Percentiles rank a stretch among this genome's conserved stretches.
Conservation (phyloP, 35 echinoderm and acorn worm genomes). For the Ptychodera flava region DNA sequence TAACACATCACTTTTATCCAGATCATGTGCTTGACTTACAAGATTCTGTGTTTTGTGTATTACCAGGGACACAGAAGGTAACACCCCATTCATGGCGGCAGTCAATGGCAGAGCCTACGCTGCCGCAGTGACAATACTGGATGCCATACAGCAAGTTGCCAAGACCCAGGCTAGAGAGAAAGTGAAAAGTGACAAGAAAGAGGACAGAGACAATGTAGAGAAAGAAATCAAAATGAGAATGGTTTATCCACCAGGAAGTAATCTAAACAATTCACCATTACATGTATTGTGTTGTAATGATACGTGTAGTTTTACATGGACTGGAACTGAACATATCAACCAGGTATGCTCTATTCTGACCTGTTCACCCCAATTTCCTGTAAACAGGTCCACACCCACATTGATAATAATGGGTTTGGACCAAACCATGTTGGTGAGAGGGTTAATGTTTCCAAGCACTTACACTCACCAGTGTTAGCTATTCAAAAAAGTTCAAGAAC, state of each 20-base stretch:
- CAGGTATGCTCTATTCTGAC: slow-evolving; percentile 29
- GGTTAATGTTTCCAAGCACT: no score
- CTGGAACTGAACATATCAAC: slow-evolving; percentile 95
- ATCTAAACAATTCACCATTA: slow-evolving; percentile 74
- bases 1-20: no score
- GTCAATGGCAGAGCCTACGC: slow-evolving; percentile 65
- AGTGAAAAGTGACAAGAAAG: slow-evolving; percentile 25
- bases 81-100: slow-evolving; percentile 97
- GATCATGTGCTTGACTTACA: no score
- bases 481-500: no score
- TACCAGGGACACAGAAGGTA: slow-evolving; percentile 80
- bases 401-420: no score
- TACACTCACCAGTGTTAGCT: no score
- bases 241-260: slow-evolving; percentile 76
- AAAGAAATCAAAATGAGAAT: slow-evolving; percentile 64
- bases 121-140: slow-evolving; percentile 78
- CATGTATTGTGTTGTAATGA: slow-evolving; percentile 92
- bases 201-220: slow-evolving; percentile 34
- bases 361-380: no score
- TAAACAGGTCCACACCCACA: no score
- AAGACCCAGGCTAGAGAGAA: slow-evolving; percentile 24
- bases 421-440: no score
- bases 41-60: no score
- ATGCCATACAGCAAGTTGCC: slow-evolving; percentile 54
- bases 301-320: slow-evolving; percentile 99